Evolutionary conservation across 1,140 invertebrate species (phyloP).

Genomic region (Pseudachorutes palmiensis): DNA sequence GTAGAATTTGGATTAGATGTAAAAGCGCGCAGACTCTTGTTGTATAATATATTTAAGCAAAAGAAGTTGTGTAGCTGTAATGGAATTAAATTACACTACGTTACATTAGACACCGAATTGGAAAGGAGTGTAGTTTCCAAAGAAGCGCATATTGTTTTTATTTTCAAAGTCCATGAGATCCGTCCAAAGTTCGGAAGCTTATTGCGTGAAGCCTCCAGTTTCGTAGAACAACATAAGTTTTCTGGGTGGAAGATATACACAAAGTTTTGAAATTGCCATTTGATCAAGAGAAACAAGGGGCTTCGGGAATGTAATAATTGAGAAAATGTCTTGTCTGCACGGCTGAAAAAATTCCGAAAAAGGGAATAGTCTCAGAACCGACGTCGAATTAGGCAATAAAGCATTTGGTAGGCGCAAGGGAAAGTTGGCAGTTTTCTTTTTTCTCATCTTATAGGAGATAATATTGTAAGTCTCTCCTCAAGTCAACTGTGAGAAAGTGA

Average conservation of each 20-base stretch:
- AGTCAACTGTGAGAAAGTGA: background rate
- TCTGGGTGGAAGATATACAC: background rate
- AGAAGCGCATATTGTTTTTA: background rate
- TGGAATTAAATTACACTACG: background rate
- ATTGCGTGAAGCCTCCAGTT: background rate
- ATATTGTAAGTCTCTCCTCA: background rate
- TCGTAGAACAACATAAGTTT: background rate
- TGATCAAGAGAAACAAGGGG: background rate
- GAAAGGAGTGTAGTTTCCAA: background rate
- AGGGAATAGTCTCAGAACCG: background rate
- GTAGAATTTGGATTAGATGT: too few relatives aligned
- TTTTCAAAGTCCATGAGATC: background rate
- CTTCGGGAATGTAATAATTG: background rate
- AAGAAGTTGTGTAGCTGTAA: too few relatives aligned
- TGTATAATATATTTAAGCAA: too few relatives aligned
- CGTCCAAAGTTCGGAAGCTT: background rate
- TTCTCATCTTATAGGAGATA: background rate
- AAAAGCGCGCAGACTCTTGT: too few relatives aligned
- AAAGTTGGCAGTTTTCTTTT: background rate
- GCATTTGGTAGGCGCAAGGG: background rate
- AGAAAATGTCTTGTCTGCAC: background rate
- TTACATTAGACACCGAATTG: background rate
- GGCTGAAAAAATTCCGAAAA: background rate
- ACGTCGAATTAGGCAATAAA: background rate
- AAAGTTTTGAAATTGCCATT: background rate